A percentile compares a stretch with the other conserved stretches of the same genome.
These are phyloP conservation scores for Polyodon spathula DNA, from an alignment of 2,113 vertebrate species.

Conservation along the genomic window DNA sequence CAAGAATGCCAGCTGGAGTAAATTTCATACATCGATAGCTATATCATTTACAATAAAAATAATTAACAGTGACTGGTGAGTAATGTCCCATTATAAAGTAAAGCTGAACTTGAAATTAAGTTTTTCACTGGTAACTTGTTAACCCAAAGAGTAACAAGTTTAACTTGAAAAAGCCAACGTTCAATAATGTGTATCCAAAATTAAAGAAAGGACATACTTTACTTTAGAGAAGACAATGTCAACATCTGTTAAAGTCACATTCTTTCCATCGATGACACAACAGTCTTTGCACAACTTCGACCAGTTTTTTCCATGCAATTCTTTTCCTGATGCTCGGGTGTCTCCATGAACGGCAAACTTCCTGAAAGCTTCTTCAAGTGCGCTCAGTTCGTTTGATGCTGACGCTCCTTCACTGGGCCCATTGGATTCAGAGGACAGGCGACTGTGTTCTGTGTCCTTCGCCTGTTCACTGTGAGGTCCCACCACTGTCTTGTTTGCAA, in stretches of 20 bases:
- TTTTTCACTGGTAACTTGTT: no score
- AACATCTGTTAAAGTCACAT: slow-evolving; percentile 84
- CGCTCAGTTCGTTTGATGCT: slow-evolving; percentile 64
- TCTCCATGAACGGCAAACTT: slow-evolving; percentile 87
- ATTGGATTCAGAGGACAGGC: slow-evolving; percentile 65
- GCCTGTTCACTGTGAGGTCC: slow-evolving; percentile 50
- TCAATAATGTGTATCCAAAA: neutral
- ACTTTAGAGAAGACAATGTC: slow-evolving; percentile 98
- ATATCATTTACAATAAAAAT: no score
- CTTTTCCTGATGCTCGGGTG: slow-evolving; percentile 79
- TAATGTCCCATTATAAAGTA: no score
- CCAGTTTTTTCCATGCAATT: slow-evolving; percentile 96
- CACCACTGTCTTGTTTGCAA: slow-evolving; percentile 41
- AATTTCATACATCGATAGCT: no score
- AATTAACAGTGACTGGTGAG: no score
- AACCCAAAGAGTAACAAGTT: no score
- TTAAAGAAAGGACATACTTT: slow-evolving; percentile 64
- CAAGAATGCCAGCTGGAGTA: no score
- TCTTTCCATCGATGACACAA: slow-evolving; percentile 80
- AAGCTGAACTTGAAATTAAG: no score
- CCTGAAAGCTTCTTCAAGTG: slow-evolving; percentile 82
- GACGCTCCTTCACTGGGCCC: slow-evolving; percentile 67
- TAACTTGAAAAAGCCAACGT: no score
- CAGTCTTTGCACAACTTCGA: slow-evolving; percentile 93
- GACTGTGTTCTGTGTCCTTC: slow-evolving; percentile 48